Conservation (phyloP, 2,888 invertebrate genomes). For the Sabatieria punctata region DNA sequence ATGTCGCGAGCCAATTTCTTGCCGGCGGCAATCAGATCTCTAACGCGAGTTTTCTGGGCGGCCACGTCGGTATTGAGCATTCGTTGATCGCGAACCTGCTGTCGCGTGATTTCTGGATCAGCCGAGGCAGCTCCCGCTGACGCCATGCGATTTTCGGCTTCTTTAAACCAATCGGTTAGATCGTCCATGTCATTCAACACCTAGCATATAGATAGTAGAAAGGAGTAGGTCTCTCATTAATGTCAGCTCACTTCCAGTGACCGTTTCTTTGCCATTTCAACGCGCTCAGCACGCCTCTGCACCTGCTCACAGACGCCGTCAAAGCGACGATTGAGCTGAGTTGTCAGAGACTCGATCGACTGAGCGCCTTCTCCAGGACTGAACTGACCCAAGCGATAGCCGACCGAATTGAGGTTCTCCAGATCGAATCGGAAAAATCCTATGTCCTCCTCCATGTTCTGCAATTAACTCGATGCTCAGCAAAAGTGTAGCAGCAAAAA, state of each 20-base stretch:
- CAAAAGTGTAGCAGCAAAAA: no score
- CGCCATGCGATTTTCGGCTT: slow-evolving; percentile 60
- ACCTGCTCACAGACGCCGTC: slow-evolving; percentile 92
- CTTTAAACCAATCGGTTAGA: slow-evolving; percentile 84
- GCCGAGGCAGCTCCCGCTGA: slow-evolving; percentile 73
- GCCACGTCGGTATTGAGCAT: slow-evolving; percentile 79
- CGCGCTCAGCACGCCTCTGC: slow-evolving; percentile 74
- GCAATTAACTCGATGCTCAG: no score
- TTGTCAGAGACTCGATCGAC: slow-evolving; percentile 75
- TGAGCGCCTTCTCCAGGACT: slow-evolving; percentile 47
- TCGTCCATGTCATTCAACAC: slow-evolving; percentile 87
- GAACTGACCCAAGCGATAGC: slow-evolving; percentile 60
- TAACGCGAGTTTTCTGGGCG: slow-evolving; percentile 70
- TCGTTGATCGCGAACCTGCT: slow-evolving; percentile 77
- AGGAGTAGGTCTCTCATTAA: no score
- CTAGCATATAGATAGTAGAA: slow-evolving; percentile 42
- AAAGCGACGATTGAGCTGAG: slow-evolving; percentile 76
- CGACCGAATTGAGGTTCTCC: slow-evolving; percentile 69
- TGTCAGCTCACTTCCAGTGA: slow-evolving; percentile 11
- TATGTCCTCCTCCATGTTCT: slow-evolving; percentile 59
- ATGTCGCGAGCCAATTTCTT: slow-evolving; percentile 53
- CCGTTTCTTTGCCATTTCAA: slow-evolving; percentile 51
- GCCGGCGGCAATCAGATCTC: slow-evolving; percentile 76
- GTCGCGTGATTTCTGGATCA: slow-evolving; percentile 64
- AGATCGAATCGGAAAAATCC: slow-evolving; percentile 64